Conservation (phyloP, 1,140 invertebrate species). For the Papilio glaucus region DNA sequence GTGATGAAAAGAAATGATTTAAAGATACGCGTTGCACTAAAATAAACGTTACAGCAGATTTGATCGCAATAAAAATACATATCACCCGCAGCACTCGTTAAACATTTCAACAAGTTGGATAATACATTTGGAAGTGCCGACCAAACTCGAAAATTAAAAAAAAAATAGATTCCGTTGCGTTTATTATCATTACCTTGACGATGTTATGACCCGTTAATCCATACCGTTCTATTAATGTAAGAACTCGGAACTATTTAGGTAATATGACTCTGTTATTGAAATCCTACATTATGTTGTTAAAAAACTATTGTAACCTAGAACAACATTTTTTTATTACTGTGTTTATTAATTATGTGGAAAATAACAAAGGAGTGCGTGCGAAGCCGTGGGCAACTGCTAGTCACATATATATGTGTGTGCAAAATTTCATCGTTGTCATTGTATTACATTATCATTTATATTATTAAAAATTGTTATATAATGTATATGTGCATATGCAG, state of each 20-base stretch:
- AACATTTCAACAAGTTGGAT: constrained; percentile 3
- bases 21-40: constrained; percentile 3
- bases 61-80: constrained; percentile 19
- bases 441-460: too few species aligned
- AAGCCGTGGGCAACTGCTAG: too few species aligned
- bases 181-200: constrained; percentile 25
- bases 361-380: too few species aligned
- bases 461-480: too few species aligned
- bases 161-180: neutral
- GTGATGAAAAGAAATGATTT: constrained; percentile 5
- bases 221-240: neutral
- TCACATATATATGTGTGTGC: too few species aligned
- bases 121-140: neutral
- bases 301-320: too few species aligned
- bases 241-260: neutral
- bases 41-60: constrained; percentile 5
- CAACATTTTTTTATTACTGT: too few species aligned
- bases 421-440: too few species aligned
- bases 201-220: neutral
- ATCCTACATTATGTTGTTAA: too few species aligned
- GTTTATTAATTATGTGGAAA: too few species aligned
- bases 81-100: neutral
- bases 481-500: too few species aligned
- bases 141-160: neutral
- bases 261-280: too few species aligned